Conservation (phyloP, 2,888 invertebrate genomes). For the Pristionchus fissidentatus region DNA sequence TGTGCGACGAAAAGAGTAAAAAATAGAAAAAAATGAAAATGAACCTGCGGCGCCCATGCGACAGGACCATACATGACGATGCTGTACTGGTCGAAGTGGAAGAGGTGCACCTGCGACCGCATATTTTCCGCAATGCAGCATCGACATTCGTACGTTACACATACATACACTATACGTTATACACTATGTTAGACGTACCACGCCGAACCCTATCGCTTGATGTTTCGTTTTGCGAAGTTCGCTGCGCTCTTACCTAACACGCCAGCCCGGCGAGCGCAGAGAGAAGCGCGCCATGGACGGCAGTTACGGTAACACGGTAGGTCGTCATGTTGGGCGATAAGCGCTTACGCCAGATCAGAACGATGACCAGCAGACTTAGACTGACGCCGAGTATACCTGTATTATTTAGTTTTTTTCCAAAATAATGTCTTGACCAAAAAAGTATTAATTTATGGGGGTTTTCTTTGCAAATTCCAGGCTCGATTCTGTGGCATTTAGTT, state of each 20-base stretch:
- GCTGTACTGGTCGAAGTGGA: constrained; percentile 1
- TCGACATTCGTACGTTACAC: too few species aligned
- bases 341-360: neutral
- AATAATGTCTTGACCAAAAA: neutral
- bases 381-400: neutral
- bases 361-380: neutral
- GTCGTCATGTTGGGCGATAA: neutral
- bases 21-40: too few species aligned
- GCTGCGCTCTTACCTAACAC: neutral
- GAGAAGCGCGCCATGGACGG: neutral
- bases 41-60: neutral
- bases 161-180: too few species aligned
- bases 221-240: neutral
- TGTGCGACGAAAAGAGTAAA: too few species aligned
- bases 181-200: too few species aligned
- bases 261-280: neutral
- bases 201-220: too few species aligned
- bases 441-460: too few species aligned
- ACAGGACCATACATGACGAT: constrained; percentile 13
- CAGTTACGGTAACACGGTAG: neutral
- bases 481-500: too few species aligned
- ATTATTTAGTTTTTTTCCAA: neutral
- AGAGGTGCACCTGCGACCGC: constrained; percentile 14
- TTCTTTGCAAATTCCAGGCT: too few species aligned
- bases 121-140: too few species aligned